Evolutionary conservation across 2,113 vertebrate genomes (phyloP).

Genomic region (Alces alces): DNA sequence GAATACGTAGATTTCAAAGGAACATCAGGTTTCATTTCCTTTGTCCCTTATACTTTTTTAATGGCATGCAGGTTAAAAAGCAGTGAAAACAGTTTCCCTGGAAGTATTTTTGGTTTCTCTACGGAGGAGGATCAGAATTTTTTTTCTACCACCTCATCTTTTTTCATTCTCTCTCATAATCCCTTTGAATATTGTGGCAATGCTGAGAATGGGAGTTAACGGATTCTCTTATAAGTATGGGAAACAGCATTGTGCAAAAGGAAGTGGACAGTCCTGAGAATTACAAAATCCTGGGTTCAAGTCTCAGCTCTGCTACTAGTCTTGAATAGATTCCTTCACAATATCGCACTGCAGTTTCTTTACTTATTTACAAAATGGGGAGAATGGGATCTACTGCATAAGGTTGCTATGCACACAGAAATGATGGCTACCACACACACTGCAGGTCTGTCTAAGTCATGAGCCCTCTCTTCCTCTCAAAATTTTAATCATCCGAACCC

Average conservation of each 20-base stretch:
- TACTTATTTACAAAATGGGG: background rate
- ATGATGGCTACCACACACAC: background rate
- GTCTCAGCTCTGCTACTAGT: background rate
- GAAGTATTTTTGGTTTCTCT: conserved; percentile 7
- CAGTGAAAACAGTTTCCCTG: background rate
- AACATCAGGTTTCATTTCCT: background rate
- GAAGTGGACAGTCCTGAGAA: background rate
- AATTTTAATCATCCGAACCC: background rate
- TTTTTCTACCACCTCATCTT: background rate
- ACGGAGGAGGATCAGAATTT: background rate
- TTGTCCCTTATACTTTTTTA: background rate
- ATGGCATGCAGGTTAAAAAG: background rate
- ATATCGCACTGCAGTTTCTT: background rate
- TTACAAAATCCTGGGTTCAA: background rate
- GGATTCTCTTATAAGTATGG: background rate
- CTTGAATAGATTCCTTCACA: background rate
- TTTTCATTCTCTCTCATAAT: background rate
- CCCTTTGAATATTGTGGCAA: background rate
- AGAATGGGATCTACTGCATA: background rate
- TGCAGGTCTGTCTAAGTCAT: background rate
- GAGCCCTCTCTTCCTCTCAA: background rate
- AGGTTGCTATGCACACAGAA: background rate
- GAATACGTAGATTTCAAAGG: conserved; percentile 42
- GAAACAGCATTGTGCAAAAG: background rate
- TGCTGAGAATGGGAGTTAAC: background rate